These are phyloP conservation scores for Rhagonycha fulva DNA, from an alignment of 2,888 invertebrate species.

Conservation along the genomic window DNA sequence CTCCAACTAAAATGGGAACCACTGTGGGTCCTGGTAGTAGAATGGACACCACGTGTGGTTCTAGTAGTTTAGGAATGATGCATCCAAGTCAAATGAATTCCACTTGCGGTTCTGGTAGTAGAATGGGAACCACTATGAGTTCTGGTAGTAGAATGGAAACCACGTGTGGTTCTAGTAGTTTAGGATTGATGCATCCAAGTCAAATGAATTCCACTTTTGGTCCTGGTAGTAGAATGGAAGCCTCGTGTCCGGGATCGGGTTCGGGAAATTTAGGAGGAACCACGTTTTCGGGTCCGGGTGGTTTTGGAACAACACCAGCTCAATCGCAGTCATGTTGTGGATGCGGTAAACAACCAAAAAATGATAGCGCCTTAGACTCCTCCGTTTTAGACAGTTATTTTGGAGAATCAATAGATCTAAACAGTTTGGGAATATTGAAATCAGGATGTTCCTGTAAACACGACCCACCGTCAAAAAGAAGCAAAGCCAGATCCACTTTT, in stretches of 20 bases:
- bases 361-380: not conserved
- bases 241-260: not conserved
- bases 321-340: not conserved
- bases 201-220: not conserved
- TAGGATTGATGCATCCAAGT: not conserved
- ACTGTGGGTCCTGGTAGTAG: not conserved
- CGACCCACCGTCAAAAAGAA: not conserved
- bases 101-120: not conserved
- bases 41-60: not conserved
- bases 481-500: not conserved
- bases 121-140: not conserved
- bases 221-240: not conserved
- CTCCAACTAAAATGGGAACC: not conserved
- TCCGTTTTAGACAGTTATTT: not conserved
- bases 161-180: not conserved
- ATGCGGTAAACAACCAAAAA: not conserved
- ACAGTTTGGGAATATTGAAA: not conserved
- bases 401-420: not conserved
- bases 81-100: not conserved
- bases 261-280: not conserved
- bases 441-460: not conserved
- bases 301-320: too few relatives aligned
- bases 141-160: not conserved
- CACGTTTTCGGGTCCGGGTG: not conserved
- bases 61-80: not conserved